A percentile compares a stretch with the other conserved stretches of the same genome.
Evolutionary conservation across 1,140 invertebrate genomes (phyloP).

Genomic region (Drosophila ambigua): DNA sequence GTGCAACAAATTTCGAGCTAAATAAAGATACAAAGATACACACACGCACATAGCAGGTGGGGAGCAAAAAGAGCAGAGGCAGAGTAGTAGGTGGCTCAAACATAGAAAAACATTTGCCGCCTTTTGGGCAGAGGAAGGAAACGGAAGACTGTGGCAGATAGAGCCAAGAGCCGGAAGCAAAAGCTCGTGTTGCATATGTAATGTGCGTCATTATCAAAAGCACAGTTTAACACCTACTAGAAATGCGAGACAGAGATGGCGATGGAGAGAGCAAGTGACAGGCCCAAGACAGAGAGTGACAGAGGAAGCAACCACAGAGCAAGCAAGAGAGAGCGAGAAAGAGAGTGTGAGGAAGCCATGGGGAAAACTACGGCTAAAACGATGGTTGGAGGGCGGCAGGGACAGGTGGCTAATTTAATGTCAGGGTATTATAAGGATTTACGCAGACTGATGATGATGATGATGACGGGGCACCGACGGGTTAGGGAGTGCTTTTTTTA

Average conservation of each 20-base stretch:
- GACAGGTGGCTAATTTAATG: conserved; percentile 54
- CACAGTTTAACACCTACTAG: conserved; percentile 58
- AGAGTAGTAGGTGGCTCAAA: not conserved
- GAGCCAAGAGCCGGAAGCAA: conserved; percentile 26
- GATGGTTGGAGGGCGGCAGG: too few species aligned
- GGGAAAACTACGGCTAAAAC: not conserved
- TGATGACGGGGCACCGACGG: conserved; percentile 9
- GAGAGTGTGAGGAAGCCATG: not conserved
- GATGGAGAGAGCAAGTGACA: too few species aligned
- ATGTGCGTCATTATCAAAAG: conserved; percentile 68
- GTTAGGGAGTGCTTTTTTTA: not conserved
- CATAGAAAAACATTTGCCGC: conserved; percentile 63
- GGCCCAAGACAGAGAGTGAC: too few species aligned
- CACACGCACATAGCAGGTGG: conserved; percentile 3
- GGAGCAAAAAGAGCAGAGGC: not conserved
- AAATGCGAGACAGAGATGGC: not conserved
- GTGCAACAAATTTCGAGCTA: conserved; percentile 46
- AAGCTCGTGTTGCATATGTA: conserved; percentile 67
- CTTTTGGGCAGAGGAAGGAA: conserved; percentile 13
- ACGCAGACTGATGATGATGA: conserved; percentile 43
- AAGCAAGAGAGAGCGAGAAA: not conserved
- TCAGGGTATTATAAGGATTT: conserved; percentile 56
- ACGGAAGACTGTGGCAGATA: not conserved
- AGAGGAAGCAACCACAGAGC: too few species aligned
- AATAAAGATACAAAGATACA: conserved; percentile 18